Evolutionary conservation across 2,113 vertebrate species (phyloP), one percentile per base, ranked within the genome.

Genomic region (Poeciliopsis occidentalis): DNA sequence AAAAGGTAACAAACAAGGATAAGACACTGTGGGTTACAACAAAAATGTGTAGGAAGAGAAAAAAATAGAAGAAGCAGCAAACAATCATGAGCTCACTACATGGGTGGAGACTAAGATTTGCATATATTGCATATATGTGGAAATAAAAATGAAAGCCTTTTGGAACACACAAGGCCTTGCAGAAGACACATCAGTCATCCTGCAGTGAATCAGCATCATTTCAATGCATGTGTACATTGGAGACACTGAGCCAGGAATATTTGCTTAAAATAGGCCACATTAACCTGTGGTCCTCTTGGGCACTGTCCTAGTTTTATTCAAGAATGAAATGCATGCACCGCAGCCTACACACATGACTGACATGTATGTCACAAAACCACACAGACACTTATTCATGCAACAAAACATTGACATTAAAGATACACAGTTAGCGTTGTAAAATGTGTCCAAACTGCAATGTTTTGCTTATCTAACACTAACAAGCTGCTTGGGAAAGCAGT

Each of bases 221-320:
- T 81, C 73, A 65, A 67, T 69, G 51, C 51, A 47, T 66, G 65
- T 76, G 74, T 79, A 70, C 60, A 61, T 76, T 69, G 44, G 79
- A 84, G 81, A 73, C 64, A 39, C 86, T 85, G 83, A 80, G 88
- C 85, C 89, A 90, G 83, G 84, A 91, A 85, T 93, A 88, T 91
- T 91, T 31, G 64, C 78, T 89, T 85, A 71, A 91, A 93, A 93
- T 92, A 93, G 91, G 86, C 76, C 83, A 77, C 85, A 91, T 93
- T 92, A 93, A 93, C 92, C 92, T 92, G 88, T 80, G 85, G 88
- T 88, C 79, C 91, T 92, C 91, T 73, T 68, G 86, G 89, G 89
- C 75, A 29, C 78, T 89, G 90, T 83, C 90, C 91, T 91, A 89
- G 83, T 90, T 93, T 91, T 85, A 91, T 89, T 78, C 78, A 70